Evolutionary conservation across 2,888 invertebrate species (phyloP).

Genomic region (Geotrupes spiniger): DNA sequence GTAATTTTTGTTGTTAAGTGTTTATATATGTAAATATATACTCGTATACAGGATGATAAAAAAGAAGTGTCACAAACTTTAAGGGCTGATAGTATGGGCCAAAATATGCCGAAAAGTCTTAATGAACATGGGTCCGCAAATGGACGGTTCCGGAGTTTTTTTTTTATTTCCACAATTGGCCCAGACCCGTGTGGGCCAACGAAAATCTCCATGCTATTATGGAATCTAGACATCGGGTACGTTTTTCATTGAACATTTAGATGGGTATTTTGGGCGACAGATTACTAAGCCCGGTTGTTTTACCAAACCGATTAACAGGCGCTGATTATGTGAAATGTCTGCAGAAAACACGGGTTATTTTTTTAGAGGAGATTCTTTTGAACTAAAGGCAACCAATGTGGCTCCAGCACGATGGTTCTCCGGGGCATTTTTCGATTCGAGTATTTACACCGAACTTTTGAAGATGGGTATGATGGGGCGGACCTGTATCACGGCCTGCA

Average conservation of each 20-base stretch:
- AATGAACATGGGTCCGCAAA: no score
- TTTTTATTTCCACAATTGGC: slow-evolving; percentile 5
- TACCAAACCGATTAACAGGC: slow-evolving; percentile 9
- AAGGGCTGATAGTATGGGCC: no score
- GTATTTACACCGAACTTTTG: background rate
- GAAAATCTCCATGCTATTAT: slow-evolving; percentile 12
- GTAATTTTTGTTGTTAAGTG: no score
- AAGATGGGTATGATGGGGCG: background rate
- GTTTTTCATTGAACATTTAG: slow-evolving; percentile 8
- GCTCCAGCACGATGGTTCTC: slow-evolving; percentile 1
- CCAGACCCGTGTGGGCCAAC: slow-evolving; percentile 2
- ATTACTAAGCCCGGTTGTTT: slow-evolving; percentile 7
- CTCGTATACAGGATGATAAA: no score
- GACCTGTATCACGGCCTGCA: background rate
- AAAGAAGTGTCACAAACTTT: no score
- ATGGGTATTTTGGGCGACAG: background rate
- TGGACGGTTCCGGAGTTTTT: no score
- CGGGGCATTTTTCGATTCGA: slow-evolving; percentile 4
- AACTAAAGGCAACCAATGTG: slow-evolving; percentile 7
- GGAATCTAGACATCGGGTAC: slow-evolving; percentile 9
- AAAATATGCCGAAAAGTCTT: no score
- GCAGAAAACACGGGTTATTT: background rate
- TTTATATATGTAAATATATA: no score
- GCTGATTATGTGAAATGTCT: background rate
- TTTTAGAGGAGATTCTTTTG: slow-evolving; percentile 4